A percentile compares a stretch with the other conserved stretches of the same genome.
phyloP scores from a whole-genome alignment of 2,113 vertebrate species.

The Lutjanus erythropterus region DNA sequence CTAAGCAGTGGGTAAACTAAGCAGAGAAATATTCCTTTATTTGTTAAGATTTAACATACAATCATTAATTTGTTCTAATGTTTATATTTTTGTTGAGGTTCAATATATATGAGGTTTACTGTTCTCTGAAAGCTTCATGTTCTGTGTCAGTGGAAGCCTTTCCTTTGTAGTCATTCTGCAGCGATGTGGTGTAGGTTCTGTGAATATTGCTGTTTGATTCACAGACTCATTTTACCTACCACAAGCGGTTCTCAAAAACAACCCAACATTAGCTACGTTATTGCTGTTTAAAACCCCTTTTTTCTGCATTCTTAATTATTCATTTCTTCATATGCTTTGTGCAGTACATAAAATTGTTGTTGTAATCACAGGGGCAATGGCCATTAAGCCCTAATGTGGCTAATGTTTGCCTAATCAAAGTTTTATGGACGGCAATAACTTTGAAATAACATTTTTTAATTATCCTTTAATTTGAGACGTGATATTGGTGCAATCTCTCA shows the following conservation, averaged over 20 bases:
- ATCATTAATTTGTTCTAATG: too few relatives aligned
- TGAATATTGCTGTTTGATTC: slow-evolving; percentile 17
- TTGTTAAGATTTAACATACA: neutral
- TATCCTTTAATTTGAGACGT: slow-evolving; percentile 95
- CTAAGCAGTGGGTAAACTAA: neutral
- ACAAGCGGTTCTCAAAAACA: slow-evolving; percentile 53
- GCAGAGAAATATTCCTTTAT: neutral
- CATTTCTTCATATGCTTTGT: slow-evolving; percentile 77
- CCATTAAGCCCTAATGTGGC: slow-evolving; percentile 94
- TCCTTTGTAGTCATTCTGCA: neutral
- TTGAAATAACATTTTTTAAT: slow-evolving; percentile 99
- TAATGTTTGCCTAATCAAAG: slow-evolving; percentile 99
- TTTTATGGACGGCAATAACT: slow-evolving; percentile 98
- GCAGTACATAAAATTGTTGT: slow-evolving; percentile 93
- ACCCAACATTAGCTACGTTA: slow-evolving; percentile 55
- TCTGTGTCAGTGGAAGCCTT: neutral
- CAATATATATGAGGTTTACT: neutral
- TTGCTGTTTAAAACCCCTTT: slow-evolving; percentile 62
- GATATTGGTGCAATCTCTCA: slow-evolving; percentile 94
- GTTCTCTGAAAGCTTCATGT: neutral
- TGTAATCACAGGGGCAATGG: slow-evolving; percentile 95
- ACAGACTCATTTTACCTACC: slow-evolving; percentile 43
- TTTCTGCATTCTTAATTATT: slow-evolving; percentile 75
- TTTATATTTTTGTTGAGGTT: too few relatives aligned
- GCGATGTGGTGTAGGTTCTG: neutral